Percentiles rank a stretch among this genome's conserved stretches.
Conservation (phyloP, 1,140 invertebrate species). For the Stegodyphus mimosarum region DNA sequence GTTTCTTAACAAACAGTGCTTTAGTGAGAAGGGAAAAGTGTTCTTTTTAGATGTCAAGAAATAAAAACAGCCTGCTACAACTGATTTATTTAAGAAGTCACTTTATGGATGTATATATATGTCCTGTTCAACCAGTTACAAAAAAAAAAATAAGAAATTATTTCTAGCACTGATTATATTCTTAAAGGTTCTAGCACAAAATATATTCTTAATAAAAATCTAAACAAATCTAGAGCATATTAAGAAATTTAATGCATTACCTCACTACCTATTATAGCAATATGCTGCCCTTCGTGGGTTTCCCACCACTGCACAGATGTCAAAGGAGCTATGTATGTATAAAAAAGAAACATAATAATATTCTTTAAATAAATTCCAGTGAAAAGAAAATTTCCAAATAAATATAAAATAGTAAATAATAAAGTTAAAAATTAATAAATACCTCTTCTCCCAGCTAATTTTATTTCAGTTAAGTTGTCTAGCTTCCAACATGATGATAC, state of each 20-base stretch:
- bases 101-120: no score
- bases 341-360: not conserved
- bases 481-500: slow-evolving; percentile 74
- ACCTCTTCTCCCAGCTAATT: slow-evolving; percentile 64
- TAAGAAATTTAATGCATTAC: slow-evolving; percentile 59
- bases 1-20: no score
- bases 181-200: no score
- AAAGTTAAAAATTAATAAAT: slow-evolving; percentile 8
- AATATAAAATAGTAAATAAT: slow-evolving; percentile 5
- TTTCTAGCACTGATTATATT: no score
- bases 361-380: not conserved
- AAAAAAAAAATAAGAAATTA: no score
- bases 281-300: slow-evolving; percentile 74
- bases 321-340: slow-evolving; percentile 66
- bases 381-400: not conserved
- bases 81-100: no score
- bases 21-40: no score
- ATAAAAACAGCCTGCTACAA: no score
- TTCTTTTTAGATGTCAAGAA: no score
- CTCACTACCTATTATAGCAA: slow-evolving; percentile 79
- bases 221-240: no score
- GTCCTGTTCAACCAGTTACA: no score
- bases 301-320: slow-evolving; percentile 79
- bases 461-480: slow-evolving; percentile 68
- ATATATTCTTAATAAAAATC: no score